Conservation (phyloP, 2,113 vertebrate species). For the Propithecus coquereli region DNA sequence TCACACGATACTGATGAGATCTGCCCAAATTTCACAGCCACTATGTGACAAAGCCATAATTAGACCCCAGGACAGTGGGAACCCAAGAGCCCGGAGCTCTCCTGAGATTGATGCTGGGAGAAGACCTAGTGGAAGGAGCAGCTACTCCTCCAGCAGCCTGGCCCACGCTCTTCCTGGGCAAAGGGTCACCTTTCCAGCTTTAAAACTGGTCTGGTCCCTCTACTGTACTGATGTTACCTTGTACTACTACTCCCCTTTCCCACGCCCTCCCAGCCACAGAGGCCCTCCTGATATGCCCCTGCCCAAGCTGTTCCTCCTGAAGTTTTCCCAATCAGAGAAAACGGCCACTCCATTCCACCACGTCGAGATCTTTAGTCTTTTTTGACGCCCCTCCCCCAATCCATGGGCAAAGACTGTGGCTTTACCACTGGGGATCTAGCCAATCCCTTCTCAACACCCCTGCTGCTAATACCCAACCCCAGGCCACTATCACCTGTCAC, state of each 20-base stretch:
- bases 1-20: background rate
- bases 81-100: background rate
- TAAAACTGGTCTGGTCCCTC: background rate
- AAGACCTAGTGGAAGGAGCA: accelerated
- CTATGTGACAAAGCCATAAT: background rate
- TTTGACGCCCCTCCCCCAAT: background rate
- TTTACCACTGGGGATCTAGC: background rate
- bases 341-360: background rate
- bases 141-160: background rate
- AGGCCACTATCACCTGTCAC: background rate
- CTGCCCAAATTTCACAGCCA: background rate
- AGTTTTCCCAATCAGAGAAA: background rate
- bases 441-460: background rate
- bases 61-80: background rate
- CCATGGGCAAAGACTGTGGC: background rate
- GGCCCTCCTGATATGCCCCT: background rate
- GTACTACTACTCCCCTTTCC: background rate
- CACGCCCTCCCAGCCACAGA: background rate
- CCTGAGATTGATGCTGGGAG: background rate
- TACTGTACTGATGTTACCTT: background rate
- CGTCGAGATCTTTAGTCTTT: background rate
- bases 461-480: background rate
- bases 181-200: background rate
- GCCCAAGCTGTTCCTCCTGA: background rate
- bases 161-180: background rate